phyloP scores from a whole-genome alignment of 2,888 invertebrate genomes.

The Taenaris catops region DNA sequence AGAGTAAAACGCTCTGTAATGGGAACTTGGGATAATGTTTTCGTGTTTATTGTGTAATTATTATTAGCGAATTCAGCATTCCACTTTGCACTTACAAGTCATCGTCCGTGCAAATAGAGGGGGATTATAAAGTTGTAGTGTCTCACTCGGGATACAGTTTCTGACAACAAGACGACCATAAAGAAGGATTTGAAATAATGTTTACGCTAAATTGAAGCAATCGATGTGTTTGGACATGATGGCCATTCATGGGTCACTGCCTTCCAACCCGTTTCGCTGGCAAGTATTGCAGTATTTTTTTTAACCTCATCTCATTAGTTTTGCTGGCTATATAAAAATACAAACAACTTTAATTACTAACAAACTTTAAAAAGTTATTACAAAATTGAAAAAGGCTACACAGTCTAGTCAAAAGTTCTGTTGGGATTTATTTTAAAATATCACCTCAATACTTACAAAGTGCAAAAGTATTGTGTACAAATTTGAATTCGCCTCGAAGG shows the following conservation, averaged over 20 bases:
- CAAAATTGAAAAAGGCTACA: no score
- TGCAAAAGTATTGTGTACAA: not conserved
- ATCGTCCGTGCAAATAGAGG: conserved; percentile 49
- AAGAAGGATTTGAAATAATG: no score
- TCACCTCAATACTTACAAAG: not conserved
- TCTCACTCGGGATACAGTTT: conserved; percentile 1
- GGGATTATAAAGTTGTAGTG: conserved; percentile 36
- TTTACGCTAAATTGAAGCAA: no score
- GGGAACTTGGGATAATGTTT: conserved; percentile 56
- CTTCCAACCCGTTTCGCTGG: no score
- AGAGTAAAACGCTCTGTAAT: conserved; percentile 71
- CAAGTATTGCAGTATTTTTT: no score
- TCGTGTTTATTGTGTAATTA: conserved; percentile 61
- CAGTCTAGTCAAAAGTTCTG: no score
- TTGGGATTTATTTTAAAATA: conserved; percentile 2
- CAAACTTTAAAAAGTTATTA: not conserved
- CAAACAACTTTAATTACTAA: not conserved
- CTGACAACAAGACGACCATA: conserved; percentile 11
- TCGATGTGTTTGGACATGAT: no score
- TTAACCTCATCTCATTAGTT: no score
- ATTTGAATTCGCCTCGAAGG: conserved; percentile 1
- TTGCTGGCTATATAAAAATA: not conserved
- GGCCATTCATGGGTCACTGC: no score
- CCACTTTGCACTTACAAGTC: conserved; percentile 60
- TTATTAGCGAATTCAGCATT: conserved; percentile 62